phyloP scores from a whole-genome alignment of 1,140 invertebrate species.

The Zeugodacus cucurbitae region DNA sequence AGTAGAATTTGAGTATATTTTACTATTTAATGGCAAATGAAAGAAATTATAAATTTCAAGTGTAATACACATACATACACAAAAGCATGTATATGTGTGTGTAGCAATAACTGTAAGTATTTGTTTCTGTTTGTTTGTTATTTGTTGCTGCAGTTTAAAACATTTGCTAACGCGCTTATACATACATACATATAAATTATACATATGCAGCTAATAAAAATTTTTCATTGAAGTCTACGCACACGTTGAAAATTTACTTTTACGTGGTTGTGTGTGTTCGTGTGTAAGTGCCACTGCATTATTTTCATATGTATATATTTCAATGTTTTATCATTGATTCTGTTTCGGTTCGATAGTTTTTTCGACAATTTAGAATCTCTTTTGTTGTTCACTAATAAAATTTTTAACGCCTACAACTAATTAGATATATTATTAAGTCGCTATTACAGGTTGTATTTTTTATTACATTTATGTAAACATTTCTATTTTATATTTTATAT shows the following conservation, averaged over 20 bases:
- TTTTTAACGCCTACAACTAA: neutral
- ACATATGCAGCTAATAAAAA: neutral
- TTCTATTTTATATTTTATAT: constrained; percentile 4
- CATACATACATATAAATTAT: neutral
- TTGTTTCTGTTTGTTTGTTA: neutral
- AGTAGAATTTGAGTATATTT: neutral
- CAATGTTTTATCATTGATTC: neutral
- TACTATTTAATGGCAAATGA: neutral
- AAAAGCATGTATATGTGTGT: neutral
- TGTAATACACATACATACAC: neutral
- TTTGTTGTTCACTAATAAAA: neutral
- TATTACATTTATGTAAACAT: neutral
- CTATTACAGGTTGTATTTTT: neutral
- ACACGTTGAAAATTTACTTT: constrained; percentile 8
- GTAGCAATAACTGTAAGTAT: neutral
- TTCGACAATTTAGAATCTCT: constrained; percentile 26
- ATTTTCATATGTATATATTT: constrained; percentile 13
- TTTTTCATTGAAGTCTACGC: neutral
- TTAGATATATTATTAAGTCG: neutral
- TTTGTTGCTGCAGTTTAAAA: neutral
- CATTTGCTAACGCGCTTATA: neutral
- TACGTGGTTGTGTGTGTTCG: constrained; percentile 9
- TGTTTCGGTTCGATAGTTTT: neutral
- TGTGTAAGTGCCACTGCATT: neutral
- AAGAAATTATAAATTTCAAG: neutral